Percentiles rank a stretch among this genome's conserved stretches.
These are phyloP conservation scores for Oligia strigilis DNA, from an alignment of 2,888 invertebrate species.

Conservation along the genomic window DNA sequence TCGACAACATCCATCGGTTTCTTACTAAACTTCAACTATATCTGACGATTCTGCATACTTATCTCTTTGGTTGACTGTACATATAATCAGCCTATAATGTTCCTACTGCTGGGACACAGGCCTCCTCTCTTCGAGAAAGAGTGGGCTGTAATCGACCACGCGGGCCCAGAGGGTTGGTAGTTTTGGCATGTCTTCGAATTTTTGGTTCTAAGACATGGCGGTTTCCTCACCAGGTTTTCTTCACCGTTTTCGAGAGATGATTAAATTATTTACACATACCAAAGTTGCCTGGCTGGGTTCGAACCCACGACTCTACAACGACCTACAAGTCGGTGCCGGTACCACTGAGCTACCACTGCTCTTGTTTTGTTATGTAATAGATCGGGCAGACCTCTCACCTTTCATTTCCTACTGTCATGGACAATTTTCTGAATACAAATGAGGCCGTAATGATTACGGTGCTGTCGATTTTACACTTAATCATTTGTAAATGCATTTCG, in stretches of 20 bases:
- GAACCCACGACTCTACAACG: neutral
- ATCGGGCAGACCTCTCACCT: conserved; percentile 35
- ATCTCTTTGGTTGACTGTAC: too few relatives aligned
- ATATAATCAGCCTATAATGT: too few relatives aligned
- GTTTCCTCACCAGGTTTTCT: neutral
- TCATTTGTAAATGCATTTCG: conserved; percentile 51
- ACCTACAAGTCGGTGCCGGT: too few relatives aligned
- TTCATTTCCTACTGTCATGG: conserved; percentile 1
- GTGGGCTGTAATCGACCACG: neutral
- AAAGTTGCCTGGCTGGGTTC: neutral
- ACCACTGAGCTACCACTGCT: neutral
- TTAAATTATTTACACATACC: neutral
- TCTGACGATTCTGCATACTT: too few relatives aligned
- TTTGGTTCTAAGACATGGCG: neutral
- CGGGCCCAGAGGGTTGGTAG: neutral
- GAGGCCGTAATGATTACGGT: conserved; percentile 38
- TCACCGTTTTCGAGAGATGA: neutral
- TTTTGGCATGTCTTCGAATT: neutral
- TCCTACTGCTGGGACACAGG: neutral
- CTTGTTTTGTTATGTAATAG: neutral
- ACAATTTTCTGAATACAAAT: conserved; percentile 48
- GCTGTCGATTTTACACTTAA: conserved; percentile 48
- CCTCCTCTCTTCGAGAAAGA: neutral
- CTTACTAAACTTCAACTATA: too few relatives aligned
- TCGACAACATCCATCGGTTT: too few relatives aligned